A percentile compares a stretch with the other conserved stretches of the same genome.
phyloP scores from a whole-genome alignment of 2,888 invertebrate species.

The Digitonthophagus gazella region DNA sequence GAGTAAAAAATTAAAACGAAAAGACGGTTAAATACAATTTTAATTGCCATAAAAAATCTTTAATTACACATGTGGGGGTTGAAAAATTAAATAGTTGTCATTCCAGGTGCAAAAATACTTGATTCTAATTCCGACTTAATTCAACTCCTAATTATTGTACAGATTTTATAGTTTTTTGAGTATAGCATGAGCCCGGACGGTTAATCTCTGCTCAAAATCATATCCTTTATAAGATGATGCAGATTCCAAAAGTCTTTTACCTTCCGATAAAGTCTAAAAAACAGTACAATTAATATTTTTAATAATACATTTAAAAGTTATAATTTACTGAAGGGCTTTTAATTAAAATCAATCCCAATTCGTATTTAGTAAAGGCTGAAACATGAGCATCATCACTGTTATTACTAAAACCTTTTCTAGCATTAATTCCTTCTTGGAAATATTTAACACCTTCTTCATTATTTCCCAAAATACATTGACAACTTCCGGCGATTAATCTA shows the following conservation, averaged over 20 bases:
- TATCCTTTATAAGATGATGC: slow-evolving; percentile 60
- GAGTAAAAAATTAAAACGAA: not conserved
- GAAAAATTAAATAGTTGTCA: not conserved
- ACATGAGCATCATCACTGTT: slow-evolving; percentile 56
- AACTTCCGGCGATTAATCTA: slow-evolving; percentile 55
- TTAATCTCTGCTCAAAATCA: slow-evolving; percentile 66
- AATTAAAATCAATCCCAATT: slow-evolving; percentile 57
- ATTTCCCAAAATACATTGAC: slow-evolving; percentile 51
- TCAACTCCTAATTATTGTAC: not conserved
- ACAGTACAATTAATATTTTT: slow-evolving; percentile 1
- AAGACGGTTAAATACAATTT: not conserved
- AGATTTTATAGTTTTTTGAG: slow-evolving; percentile 43
- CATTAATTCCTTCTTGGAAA: slow-evolving; percentile 48
- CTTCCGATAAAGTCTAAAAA: slow-evolving; percentile 56
- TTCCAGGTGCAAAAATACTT: not conserved
- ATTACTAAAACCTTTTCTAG: slow-evolving; percentile 36
- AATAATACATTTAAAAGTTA: slow-evolving; percentile 4
- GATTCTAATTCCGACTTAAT: too few relatives aligned
- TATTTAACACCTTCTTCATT: slow-evolving; percentile 44
- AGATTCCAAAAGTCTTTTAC: slow-evolving; percentile 52
- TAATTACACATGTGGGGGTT: not conserved
- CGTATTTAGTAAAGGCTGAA: slow-evolving; percentile 64
- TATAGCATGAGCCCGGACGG: slow-evolving; percentile 60
- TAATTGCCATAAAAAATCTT: not conserved
- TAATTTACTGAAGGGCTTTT: slow-evolving; percentile 48